Percentiles rank a stretch among this genome's conserved stretches.
Conservation (phyloP, 2,797 vertebrate species). For the Muscicapa comitata region DNA sequence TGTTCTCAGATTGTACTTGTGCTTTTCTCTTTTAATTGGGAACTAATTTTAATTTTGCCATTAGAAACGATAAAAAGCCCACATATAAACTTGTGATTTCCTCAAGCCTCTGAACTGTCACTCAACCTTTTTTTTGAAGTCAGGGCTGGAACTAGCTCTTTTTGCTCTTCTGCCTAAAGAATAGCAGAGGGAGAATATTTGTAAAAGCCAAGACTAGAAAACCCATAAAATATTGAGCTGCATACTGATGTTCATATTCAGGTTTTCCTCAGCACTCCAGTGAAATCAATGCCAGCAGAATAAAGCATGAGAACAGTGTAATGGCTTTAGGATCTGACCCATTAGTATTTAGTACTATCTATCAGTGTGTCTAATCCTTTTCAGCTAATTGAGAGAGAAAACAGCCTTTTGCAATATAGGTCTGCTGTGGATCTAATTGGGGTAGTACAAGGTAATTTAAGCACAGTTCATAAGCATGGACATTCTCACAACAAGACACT, state of each 20-base stretch:
- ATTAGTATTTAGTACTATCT: constrained; percentile 61
- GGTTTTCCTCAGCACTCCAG: constrained; percentile 12
- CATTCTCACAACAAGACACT: constrained; percentile 52
- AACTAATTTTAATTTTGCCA: constrained; percentile 76
- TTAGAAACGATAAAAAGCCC: constrained; percentile 67
- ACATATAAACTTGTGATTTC: constrained; percentile 63
- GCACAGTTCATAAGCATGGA: constrained; percentile 52
- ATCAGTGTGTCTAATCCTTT: constrained; percentile 68
- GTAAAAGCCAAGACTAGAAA: constrained; percentile 63
- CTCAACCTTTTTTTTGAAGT: constrained; percentile 47
- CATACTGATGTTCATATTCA: constrained; percentile 59
- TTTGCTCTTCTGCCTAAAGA: constrained; percentile 68
- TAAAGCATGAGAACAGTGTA: constrained; percentile 11
- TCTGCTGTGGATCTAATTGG: constrained; percentile 72
- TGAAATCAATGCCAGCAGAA: constrained; percentile 29
- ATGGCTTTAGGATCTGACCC: constrained; percentile 16
- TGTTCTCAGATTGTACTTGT: constrained; percentile 62
- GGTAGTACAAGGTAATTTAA: constrained; percentile 68
- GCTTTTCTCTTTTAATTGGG: constrained; percentile 75
- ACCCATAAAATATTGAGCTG: constrained; percentile 72
- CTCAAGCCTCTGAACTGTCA: constrained; percentile 61
- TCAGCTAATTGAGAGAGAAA: constrained; percentile 72
- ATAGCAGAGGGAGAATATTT: constrained; percentile 62
- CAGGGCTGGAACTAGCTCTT: constrained; percentile 36
- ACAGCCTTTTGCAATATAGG: constrained; percentile 49